Evolutionary conservation across 2,888 invertebrate genomes (phyloP).

Genomic region (Cynaeus angustus): DNA sequence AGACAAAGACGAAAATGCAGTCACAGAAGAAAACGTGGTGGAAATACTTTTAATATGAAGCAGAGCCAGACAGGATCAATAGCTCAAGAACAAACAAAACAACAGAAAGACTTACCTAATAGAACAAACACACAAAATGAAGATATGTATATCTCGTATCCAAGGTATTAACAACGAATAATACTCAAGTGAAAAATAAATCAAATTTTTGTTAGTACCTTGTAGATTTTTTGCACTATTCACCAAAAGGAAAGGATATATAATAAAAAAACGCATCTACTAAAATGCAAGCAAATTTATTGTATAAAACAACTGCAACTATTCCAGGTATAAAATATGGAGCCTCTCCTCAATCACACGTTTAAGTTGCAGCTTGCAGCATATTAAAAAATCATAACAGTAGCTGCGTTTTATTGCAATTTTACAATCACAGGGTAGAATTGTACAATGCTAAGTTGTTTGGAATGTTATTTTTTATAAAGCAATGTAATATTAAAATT

Average conservation of each 20-base stretch:
- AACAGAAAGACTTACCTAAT: too few relatives aligned
- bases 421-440: conserved; percentile 36
- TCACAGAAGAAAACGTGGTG: too few relatives aligned
- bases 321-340: conserved; percentile 29
- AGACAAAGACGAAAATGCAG: too few relatives aligned
- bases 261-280: conserved; percentile 8
- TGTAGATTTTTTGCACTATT: too few relatives aligned
- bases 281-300: conserved; percentile 46
- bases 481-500: background rate
- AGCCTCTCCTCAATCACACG: conserved; percentile 14
- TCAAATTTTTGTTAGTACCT: too few relatives aligned
- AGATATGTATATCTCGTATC: too few relatives aligned
- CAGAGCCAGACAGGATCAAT: too few relatives aligned
- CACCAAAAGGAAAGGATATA: background rate
- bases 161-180: too few relatives aligned
- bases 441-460: background rate
- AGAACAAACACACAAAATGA: too few relatives aligned
- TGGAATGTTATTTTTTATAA: conserved; percentile 13
- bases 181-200: too few relatives aligned
- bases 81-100: too few relatives aligned
- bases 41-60: too few relatives aligned
- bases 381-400: conserved; percentile 23
- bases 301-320: conserved; percentile 39
- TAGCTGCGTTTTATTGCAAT: conserved; percentile 36
- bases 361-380: conserved; percentile 12